Evolutionary conservation across 2,113 vertebrate genomes (phyloP), one percentile per base, ranked within the genome.

Genomic region (Aleadryas rufinucha): DNA sequence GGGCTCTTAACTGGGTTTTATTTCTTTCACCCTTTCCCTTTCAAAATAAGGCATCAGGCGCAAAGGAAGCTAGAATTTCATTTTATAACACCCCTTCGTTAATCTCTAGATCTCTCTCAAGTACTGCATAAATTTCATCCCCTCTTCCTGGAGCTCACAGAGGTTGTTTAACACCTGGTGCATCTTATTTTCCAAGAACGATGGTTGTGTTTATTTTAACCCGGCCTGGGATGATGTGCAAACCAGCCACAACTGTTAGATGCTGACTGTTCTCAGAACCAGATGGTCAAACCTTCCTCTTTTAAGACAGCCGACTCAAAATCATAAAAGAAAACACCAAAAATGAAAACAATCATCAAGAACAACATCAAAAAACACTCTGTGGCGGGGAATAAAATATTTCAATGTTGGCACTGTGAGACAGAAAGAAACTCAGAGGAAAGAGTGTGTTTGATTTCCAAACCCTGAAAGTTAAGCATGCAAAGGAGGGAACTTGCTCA

Each of bases 141-240:
- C 77, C 79, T 86, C 70, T 87, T 88, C 60, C 53, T 13, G 7
- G 59, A 94, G 70, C 66, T 84, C 5, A 44, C 49, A 77, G 5
- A 77, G 39, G 39, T 91, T 87, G 63, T 59, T 96, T 89, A 95
- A 89, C 94, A 97, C 97, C 89, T 97, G 94, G 70, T 83, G 80
- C 59, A 90, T 92, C 91, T 97, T 92, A 84, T 95, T 96, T 95
- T 92, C 89, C 87, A 89, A 77, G 69, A 82, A 82, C 0, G 11
- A 94, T 66, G 60, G 60, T 63, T 84, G 72, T 94, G 91, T 90
- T 97, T 95, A 85, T 95, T 97, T 95, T 95, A 97, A 96, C 83
- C 91, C 17, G 16, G 59, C 70, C 84, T 87, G 80, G 83, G 83
- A 95, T 80, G 89, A 95, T 93, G 80, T 94, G 83, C 93, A 97